phyloP scores from a whole-genome alignment of 2,113 vertebrate genomes.

The Nothocercus julius region DNA sequence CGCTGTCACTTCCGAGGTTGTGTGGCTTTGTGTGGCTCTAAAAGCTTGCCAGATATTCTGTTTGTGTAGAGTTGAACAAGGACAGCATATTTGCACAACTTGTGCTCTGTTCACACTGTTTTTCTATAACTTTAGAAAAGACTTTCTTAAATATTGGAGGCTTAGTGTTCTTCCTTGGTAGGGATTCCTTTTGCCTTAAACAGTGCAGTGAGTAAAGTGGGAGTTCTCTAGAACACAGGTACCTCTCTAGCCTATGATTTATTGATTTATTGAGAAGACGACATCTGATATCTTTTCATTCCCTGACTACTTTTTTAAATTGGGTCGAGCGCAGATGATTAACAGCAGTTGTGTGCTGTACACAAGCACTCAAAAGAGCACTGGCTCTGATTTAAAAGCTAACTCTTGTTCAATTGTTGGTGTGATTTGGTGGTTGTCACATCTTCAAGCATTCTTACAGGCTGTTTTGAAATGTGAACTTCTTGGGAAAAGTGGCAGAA shows the following conservation, averaged over 20 bases:
- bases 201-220: not conserved
- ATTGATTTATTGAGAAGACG: not conserved
- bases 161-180: not conserved
- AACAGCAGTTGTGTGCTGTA: not conserved
- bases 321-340: not conserved
- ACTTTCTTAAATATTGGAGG: not conserved
- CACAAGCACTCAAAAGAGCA: not conserved
- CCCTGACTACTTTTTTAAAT: not conserved
- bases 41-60: not conserved
- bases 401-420: not conserved
- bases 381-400: not conserved
- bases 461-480: not conserved
- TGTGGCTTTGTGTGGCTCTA: not conserved
- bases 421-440: not conserved
- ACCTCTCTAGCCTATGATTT: not conserved
- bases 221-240: not conserved
- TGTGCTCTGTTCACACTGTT: not conserved
- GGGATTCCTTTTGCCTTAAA: not conserved
- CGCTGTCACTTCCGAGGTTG: not conserved
- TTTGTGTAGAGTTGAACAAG: not conserved
- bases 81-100: not conserved
- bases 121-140: not conserved
- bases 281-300: not conserved
- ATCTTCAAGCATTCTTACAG: fast-evolving
- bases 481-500: not conserved